Base-by-base conservation (phyloP, 2,113 vertebrate genomes). In the Pomatostomus ruficeps region DNA sequence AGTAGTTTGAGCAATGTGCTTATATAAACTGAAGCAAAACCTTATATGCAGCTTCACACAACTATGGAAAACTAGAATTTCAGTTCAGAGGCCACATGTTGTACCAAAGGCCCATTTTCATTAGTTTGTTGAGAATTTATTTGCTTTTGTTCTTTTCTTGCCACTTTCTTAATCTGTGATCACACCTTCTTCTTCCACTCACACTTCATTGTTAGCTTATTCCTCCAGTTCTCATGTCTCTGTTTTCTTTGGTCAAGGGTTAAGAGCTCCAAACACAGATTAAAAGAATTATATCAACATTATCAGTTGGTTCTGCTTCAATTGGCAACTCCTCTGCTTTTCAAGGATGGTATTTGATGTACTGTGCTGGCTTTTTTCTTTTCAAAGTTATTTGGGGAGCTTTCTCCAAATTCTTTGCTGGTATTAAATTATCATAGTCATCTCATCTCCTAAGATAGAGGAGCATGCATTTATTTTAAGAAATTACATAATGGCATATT, bases 371-470 rank as follows among this genome's bases (percentile, higher is more conserved):
- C 25, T 66, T 94, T 81, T 88, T 93, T 73, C 62, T 89, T 91
- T 89, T 29, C 36, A 40, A 82, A 96, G 72, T 81, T 95, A 91
- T 70, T 93, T 58, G 61, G 84, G 51, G 67, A 94, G 6, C 51
- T 95, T 82, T 94, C 71, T 91, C 68, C 55, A 85, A 88, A 89
- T 83, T 85, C 26, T 77, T 93, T 93, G 17, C 55, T 92, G 19
- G 42, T 92, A 93, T 80, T 84, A 91, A 95, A 89, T 96, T 92
- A 88, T 79, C 58, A 42, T 67, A 78, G 62, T 91, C 49, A 92
- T 88, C 65, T 91, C 51, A 83, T 92, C 68, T 86, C 63, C 46
- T 51, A 85, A 91, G 59, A 79, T 24, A 89, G 86, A 61, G 62
- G 24, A 95, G 6, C 42, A 52, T 86, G 59, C 9, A 51, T 83